Evolutionary conservation across 2,888 invertebrate species (phyloP).

Genomic region (Drosophila histrio): DNA sequence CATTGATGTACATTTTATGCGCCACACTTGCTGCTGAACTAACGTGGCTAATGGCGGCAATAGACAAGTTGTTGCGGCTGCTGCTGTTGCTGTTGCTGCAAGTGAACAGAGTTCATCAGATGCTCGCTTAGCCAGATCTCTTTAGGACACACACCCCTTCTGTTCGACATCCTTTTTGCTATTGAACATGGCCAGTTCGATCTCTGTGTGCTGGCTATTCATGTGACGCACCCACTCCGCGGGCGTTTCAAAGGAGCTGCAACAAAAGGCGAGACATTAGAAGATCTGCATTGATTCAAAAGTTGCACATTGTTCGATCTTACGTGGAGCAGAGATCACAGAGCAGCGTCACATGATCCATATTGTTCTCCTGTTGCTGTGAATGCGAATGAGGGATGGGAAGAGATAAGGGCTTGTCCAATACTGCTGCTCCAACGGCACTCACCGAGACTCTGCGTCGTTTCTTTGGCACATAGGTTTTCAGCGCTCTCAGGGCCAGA

Average conservation of each 20-base stretch:
- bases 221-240: constrained; percentile 95
- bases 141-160: constrained; percentile 88
- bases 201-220: constrained; percentile 92
- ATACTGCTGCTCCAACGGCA: constrained; percentile 45
- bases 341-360: constrained; percentile 89
- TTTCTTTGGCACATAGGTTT: constrained; percentile 83
- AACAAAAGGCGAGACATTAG: not conserved
- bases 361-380: constrained; percentile 86
- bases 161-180: constrained; percentile 82
- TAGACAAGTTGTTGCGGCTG: constrained; percentile 10
- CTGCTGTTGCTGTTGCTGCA: constrained; percentile 48
- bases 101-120: constrained; percentile 66
- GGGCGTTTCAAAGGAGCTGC: constrained; percentile 88
- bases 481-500: constrained; percentile 62
- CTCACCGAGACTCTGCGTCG: constrained; percentile 86
- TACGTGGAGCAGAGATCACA: constrained; percentile 91
- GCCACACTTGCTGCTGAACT: constrained; percentile 15
- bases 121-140: constrained; percentile 32
- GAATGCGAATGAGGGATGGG: constrained; percentile 46
- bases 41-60: constrained; percentile 31
- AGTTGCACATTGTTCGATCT: constrained; percentile 54
- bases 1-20: constrained; percentile 33
- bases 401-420: constrained; percentile 48
- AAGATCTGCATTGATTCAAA: not conserved
- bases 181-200: constrained; percentile 88